These are phyloP conservation scores for Eidolon helvum DNA, from an alignment of 2,113 vertebrate genomes.

Conservation along the genomic window DNA sequence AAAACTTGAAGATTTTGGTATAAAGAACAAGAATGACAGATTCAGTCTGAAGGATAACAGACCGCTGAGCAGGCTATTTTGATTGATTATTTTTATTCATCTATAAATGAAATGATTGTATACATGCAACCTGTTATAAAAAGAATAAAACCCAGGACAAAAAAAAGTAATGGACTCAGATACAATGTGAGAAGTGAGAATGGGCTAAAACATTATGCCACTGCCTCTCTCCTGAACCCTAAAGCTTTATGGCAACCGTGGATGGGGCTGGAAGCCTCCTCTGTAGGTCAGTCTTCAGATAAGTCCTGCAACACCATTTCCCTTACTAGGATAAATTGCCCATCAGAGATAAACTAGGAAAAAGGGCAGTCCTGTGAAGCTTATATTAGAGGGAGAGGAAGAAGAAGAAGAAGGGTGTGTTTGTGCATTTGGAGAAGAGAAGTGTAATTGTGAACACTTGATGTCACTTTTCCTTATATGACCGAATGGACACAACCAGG, in stretches of 20 bases:
- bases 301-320: neutral
- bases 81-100: constrained; percentile 37
- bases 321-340: neutral
- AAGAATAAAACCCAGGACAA: neutral
- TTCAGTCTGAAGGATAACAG: neutral
- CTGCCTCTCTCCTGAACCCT: neutral
- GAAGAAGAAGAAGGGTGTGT: neutral
- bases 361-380: neutral
- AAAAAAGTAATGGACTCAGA: neutral
- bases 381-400: neutral
- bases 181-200: neutral
- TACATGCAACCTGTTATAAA: neutral
- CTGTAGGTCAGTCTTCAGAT: neutral
- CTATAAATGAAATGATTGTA: neutral
- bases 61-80: neutral
- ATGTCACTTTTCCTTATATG: neutral
- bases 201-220: neutral
- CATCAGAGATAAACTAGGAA: neutral
- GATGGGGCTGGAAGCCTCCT: neutral
- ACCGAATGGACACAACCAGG: neutral
- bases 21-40: constrained; percentile 20
- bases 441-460: neutral
- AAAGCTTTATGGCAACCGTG: rapidly evolving
- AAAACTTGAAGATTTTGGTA: constrained; percentile 33
- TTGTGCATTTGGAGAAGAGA: neutral